These are phyloP conservation scores for Nemurella pictetii DNA, from an alignment of 2,888 invertebrate species.

Conservation along the genomic window DNA sequence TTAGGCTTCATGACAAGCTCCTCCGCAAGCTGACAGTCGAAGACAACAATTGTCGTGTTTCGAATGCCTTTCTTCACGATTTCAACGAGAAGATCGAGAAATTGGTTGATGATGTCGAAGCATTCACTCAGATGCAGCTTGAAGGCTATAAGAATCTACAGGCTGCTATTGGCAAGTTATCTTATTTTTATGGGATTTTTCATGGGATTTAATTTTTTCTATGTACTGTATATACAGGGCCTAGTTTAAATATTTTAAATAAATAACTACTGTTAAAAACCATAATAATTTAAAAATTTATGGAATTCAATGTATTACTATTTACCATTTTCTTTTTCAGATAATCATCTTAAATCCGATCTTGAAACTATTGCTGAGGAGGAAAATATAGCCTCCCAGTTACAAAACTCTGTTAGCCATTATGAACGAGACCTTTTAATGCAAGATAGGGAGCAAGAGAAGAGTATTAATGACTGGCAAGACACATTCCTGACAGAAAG, in stretches of 20 bases:
- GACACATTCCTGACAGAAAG: not conserved
- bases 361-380: not conserved
- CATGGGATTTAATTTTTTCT: no score
- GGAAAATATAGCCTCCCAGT: not conserved
- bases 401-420: not conserved
- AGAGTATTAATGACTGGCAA: not conserved
- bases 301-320: no score
- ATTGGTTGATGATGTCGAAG: conserved; percentile 45
- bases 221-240: no score
- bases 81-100: conserved; percentile 44
- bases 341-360: not conserved
- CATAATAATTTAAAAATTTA: no score
- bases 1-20: conserved; percentile 64
- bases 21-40: conserved; percentile 54
- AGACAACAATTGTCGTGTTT: conserved; percentile 30
- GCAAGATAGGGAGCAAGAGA: not conserved
- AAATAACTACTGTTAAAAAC: no score
- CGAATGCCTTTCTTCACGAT: conserved; percentile 44
- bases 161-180: conserved; percentile 1
- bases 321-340: not conserved
- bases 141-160: not conserved
- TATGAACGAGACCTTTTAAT: not conserved
- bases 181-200: no score
- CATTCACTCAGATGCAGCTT: conserved; percentile 36
- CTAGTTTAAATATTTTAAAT: no score